Evolutionary conservation across 2,113 vertebrate species (phyloP), one percentile per base, ranked within the genome.

Genomic region (Lepidiolamprologus cunningtoni): DNA sequence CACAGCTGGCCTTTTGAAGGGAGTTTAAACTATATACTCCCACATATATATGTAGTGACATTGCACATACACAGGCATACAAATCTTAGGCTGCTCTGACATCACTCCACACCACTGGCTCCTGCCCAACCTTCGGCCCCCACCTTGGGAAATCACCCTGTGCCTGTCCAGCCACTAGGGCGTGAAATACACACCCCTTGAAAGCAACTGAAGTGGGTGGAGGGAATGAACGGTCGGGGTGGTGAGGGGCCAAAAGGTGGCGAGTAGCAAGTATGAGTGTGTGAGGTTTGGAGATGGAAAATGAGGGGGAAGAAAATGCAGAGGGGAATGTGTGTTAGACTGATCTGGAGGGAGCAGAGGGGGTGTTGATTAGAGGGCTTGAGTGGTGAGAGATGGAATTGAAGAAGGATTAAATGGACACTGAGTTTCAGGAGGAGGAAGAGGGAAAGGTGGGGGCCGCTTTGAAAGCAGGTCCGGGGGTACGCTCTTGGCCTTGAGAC

Each of bases 141-240:
- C 93, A 91, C 91, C 93, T 93, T 93, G 94, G 95, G 95, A 96
- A 96, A 96, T 95, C 93, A 95, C 93, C 91, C 94, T 26, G 82
- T 91, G 92, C 80, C 93, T 93, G 93, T 92, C 91, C 94, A 93
- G 90, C 87, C 91, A 94, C 87, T 89, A 87, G 91, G 94, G 91
- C 88, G 87, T 95, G 94, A 95, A 94, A 95, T 91, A 91, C 94
- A 94, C 93, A 93, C 93, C 90, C 94, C 82, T 91, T 88, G 90
- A 93, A 94, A 87, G 88, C 89, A 90, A 86, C 80, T 33, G 17
- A 90, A 82, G 80, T 57, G 92, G 89, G 89, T 68, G 92, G 91
- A 87, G 86, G 88, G 87, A 37, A 80, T 14, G 76, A 84, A 63
- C 8, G 40, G 80, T 55, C 1, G 58, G n/a, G 68, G 86, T 68